phyloP scores from a whole-genome alignment of 2,888 invertebrate species.

The Gymnocheta viridis region DNA sequence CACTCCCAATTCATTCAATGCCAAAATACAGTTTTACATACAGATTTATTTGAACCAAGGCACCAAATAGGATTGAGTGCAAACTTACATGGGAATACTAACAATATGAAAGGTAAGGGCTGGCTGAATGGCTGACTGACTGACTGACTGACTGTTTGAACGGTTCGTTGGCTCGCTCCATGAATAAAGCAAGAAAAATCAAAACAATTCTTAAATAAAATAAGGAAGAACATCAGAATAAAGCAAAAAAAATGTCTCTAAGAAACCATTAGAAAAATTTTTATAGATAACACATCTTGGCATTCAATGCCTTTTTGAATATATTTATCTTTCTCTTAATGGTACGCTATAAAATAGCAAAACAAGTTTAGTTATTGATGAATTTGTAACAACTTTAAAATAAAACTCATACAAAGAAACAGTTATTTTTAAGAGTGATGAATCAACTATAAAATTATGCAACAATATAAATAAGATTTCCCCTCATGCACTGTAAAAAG shows the following conservation, averaged over 20 bases:
- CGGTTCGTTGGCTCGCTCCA: not conserved
- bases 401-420: not conserved
- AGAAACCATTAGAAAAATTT: not conserved
- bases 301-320: constrained; percentile 10
- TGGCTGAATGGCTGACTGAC: not conserved
- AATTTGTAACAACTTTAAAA: not conserved
- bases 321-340: not conserved
- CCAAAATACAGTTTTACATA: not conserved
- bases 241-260: not conserved
- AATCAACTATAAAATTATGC: too few species aligned
- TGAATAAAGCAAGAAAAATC: not conserved
- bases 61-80: not conserved
- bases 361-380: not conserved
- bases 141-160: not conserved
- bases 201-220: not conserved
- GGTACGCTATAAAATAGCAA: not conserved
- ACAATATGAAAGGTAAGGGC: constrained; percentile 11
- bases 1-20: constrained; percentile 4
- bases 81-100: not conserved
- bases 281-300: constrained; percentile 43
- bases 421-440: too few species aligned
- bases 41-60: not conserved
- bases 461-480: too few species aligned
- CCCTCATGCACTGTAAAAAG: too few species aligned
- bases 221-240: not conserved